phyloP scores from a whole-genome alignment of 2,113 vertebrate genomes.

The Capreolus pygargus region DNA sequence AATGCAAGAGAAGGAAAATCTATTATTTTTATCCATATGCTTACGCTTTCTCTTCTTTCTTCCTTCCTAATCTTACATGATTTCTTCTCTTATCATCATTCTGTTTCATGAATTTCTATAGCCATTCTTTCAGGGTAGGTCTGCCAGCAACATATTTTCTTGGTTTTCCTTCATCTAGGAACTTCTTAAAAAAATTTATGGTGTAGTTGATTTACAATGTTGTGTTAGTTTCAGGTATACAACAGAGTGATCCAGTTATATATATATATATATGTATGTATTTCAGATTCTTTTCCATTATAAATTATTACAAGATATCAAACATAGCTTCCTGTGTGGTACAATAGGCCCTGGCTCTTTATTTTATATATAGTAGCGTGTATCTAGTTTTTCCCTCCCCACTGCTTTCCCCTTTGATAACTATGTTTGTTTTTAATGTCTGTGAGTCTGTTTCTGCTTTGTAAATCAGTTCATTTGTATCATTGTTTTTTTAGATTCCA shows the following conservation, averaged over 20 bases:
- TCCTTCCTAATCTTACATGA: neutral
- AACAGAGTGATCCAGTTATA: neutral
- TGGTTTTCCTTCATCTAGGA: neutral
- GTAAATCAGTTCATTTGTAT: neutral
- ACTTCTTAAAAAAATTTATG: neutral
- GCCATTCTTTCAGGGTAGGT: neutral
- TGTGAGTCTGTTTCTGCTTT: neutral
- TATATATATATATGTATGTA: neutral
- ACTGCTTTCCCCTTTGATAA: neutral
- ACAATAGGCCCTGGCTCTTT: neutral
- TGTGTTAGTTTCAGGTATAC: neutral
- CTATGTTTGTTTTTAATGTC: neutral
- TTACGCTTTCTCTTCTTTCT: neutral
- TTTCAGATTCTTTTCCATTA: neutral
- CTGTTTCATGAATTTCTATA: neutral
- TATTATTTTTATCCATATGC: neutral
- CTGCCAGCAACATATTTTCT: neutral
- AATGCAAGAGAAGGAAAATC: neutral
- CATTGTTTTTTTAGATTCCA: neutral
- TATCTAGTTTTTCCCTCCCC: neutral
- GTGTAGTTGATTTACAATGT: neutral
- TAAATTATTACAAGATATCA: neutral
- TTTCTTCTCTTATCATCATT: neutral
- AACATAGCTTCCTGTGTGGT: neutral
- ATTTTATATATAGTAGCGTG: neutral